Percentiles rank a stretch among this genome's conserved stretches.
Evolutionary conservation across 2,888 invertebrate genomes (phyloP).

Genomic region (Hydrotaea cyrtoneurina): DNA sequence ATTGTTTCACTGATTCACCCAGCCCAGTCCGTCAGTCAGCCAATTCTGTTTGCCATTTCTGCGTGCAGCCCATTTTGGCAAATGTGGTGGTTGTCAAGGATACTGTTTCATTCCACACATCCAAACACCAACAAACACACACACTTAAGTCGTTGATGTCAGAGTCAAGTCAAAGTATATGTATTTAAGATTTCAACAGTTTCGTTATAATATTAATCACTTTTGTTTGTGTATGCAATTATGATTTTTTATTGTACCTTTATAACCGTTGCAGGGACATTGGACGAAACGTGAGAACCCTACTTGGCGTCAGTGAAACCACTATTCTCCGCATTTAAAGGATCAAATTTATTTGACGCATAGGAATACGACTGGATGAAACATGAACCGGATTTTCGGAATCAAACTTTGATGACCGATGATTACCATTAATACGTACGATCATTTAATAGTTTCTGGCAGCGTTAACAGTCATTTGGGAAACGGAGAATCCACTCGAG

Average conservation of each 20-base stretch:
- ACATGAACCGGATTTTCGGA: no score
- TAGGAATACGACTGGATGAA: no score
- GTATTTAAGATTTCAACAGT: neutral
- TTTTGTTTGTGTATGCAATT: slow-evolving; percentile 32
- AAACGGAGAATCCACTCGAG: no score
- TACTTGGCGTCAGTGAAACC: no score
- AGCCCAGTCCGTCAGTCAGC: no score
- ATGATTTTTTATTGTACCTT: neutral
- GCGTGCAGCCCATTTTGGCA: neutral
- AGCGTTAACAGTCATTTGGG: no score
- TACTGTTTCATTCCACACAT: neutral
- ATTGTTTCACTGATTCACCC: no score
- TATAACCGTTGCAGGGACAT: neutral
- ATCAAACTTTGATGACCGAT: no score
- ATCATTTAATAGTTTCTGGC: no score
- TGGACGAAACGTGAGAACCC: neutral
- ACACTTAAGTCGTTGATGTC: neutral
- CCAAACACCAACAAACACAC: neutral
- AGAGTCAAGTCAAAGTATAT: neutral
- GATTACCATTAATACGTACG: no score
- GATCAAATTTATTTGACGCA: no score
- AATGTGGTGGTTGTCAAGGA: slow-evolving; percentile 9
- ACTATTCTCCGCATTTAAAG: no score
- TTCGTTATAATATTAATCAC: slow-evolving; percentile 25
- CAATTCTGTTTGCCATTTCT: neutral